Conservation (phyloP, 2,888 invertebrate species). For the Sialis fuliginosa region DNA sequence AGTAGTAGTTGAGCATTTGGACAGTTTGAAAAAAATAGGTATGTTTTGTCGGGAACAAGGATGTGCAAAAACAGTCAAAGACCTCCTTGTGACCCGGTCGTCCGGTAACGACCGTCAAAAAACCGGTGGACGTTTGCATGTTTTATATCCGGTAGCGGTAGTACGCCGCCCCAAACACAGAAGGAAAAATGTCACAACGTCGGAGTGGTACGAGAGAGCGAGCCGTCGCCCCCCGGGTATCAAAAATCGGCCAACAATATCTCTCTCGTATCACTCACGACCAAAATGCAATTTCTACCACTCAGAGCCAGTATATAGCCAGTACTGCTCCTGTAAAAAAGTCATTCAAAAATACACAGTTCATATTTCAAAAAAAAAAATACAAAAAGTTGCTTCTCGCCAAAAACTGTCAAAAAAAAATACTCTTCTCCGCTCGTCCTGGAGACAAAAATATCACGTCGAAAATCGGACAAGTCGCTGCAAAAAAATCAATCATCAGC, state of each 20-base stretch:
- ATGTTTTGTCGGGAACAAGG: conserved; percentile 31
- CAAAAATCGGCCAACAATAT: conserved; percentile 21
- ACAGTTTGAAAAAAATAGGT: conserved; percentile 35
- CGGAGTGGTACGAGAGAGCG: conserved; percentile 25
- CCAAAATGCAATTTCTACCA: conserved; percentile 21
- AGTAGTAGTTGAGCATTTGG: conserved; percentile 33
- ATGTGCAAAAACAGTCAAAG: conserved; percentile 40
- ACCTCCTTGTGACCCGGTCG: conserved; percentile 23
- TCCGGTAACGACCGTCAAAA: conserved; percentile 53
- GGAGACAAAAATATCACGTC: not conserved
- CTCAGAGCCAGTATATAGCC: conserved; percentile 2
- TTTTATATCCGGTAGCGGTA: conserved; percentile 23
- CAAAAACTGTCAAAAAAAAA: conserved; percentile 3
- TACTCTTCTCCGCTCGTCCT: not conserved
- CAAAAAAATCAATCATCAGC: conserved; percentile 1
- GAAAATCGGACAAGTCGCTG: not conserved
- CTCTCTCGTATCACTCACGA: conserved; percentile 23
- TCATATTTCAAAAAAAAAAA: conserved; percentile 1
- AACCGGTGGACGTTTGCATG: conserved; percentile 39
- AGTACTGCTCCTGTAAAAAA: conserved; percentile 25
- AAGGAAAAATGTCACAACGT: conserved; percentile 72
- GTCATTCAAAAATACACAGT: conserved; percentile 21
- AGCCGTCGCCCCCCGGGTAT: conserved; percentile 24
- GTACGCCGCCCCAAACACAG: conserved; percentile 78
- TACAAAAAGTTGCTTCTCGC: conserved; percentile 3